Percentiles rank a stretch among this genome's conserved stretches.
Evolutionary conservation across 2,113 vertebrate genomes (phyloP).

Genomic region (Sarotherodon lohbergeri): DNA sequence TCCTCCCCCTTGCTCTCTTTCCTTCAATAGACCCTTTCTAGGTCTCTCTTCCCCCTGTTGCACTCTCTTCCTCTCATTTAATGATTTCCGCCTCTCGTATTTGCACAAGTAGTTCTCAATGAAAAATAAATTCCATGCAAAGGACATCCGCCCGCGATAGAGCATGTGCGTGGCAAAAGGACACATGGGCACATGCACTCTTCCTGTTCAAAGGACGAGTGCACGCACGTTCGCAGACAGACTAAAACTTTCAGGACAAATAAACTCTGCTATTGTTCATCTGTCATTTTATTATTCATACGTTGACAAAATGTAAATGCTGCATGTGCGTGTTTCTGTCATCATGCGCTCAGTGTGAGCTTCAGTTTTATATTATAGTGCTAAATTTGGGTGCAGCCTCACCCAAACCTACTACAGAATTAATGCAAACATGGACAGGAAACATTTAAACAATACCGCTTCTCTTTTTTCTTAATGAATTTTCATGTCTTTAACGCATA

Average conservation of each 20-base stretch:
- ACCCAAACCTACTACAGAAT: neutral
- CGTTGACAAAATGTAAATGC: neutral
- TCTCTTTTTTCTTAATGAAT: neutral
- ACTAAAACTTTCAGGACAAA: neutral
- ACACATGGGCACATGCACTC: conserved; percentile 20
- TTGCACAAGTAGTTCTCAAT: conserved; percentile 63
- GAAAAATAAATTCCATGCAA: conserved; percentile 60
- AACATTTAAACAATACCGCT: neutral
- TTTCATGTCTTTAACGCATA: neutral
- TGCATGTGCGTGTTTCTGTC: neutral
- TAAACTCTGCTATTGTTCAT: neutral
- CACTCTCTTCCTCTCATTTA: conserved; percentile 56
- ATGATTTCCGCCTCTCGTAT: conserved; percentile 58
- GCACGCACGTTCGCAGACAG: neutral
- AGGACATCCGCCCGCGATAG: conserved; percentile 36
- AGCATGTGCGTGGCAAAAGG: conserved; percentile 37
- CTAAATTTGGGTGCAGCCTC: neutral
- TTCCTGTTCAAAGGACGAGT: conserved; percentile 10
- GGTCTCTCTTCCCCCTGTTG: conserved; percentile 21
- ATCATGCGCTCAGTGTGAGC: neutral
- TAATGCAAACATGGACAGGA: neutral
- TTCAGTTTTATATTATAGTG: neutral
- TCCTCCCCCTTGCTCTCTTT: conserved; percentile 34
- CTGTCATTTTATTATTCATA: neutral
- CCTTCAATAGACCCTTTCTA: conserved; percentile 53